These are phyloP conservation scores for Vannuccia rotundouncinata DNA, from an alignment of 2,888 invertebrate species.

Conservation along the genomic window DNA sequence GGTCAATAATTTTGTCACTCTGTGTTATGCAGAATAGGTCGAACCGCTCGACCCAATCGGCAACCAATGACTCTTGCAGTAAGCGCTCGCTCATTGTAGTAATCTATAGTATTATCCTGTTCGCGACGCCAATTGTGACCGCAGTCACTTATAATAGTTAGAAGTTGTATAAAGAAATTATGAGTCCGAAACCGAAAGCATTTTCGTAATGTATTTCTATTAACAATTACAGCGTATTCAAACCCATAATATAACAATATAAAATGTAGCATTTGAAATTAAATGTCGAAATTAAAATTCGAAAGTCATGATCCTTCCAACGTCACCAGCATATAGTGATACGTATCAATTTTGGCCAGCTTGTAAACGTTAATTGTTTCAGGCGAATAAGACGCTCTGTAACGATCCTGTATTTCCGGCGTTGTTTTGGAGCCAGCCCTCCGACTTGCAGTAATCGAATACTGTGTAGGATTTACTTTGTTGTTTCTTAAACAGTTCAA, in stretches of 20 bases:
- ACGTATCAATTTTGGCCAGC: too few species aligned
- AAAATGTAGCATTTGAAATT: too few species aligned
- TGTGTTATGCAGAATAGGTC: not conserved
- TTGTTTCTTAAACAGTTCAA: too few species aligned
- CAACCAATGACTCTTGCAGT: not conserved
- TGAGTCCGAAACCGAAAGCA: not conserved
- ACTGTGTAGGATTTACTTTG: too few species aligned
- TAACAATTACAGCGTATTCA: not conserved
- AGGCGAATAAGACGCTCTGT: too few species aligned
- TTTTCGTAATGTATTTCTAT: not conserved
- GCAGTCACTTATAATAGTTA: not conserved
- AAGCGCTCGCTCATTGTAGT: not conserved
- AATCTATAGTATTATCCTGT: not conserved
- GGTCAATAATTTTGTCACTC: not conserved
- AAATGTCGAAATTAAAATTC: too few species aligned
- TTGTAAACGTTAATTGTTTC: too few species aligned
- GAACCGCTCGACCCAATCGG: not conserved
- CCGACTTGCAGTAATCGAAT: too few species aligned
- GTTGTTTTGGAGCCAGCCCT: too few species aligned
- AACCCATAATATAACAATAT: not conserved
- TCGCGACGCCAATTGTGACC: not conserved
- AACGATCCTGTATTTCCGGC: too few species aligned
- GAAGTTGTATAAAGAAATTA: not conserved
- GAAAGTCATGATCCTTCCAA: too few species aligned
- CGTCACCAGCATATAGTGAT: too few species aligned